A percentile compares a stretch with the other conserved stretches of the same genome.
phyloP scores from a whole-genome alignment of 1,140 invertebrate genomes.

The Hypothenemus hampei region DNA sequence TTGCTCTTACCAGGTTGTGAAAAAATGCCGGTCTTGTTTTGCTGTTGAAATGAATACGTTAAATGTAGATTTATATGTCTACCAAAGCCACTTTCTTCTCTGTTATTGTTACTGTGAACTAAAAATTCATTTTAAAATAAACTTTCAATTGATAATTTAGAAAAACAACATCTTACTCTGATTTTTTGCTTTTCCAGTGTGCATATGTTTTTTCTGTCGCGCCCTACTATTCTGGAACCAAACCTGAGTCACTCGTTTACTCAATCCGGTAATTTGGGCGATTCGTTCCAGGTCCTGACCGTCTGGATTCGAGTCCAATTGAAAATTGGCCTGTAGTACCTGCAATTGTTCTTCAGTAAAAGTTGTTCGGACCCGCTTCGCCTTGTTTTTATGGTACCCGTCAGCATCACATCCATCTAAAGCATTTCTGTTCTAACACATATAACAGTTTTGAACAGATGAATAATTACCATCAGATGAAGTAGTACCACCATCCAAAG shows the following conservation, averaged over 20 bases:
- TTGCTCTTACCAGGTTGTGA: slow-evolving; percentile 54
- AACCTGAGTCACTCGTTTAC: slow-evolving; percentile 97
- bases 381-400: slow-evolving; percentile 86
- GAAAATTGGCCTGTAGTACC: slow-evolving; percentile 95
- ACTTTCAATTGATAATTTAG: not conserved
- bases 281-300: slow-evolving; percentile 97
- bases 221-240: slow-evolving; percentile 99
- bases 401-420: slow-evolving; percentile 83
- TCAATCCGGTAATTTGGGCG: slow-evolving; percentile 92
- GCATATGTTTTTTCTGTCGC: slow-evolving; percentile 92
- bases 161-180: slow-evolving; percentile 47
- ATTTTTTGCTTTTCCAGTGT: slow-evolving; percentile 72
- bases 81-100: slow-evolving; percentile 56
- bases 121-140: slow-evolving; percentile 21
- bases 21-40: slow-evolving; percentile 52
- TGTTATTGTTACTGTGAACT: slow-evolving; percentile 47
- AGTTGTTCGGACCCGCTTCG: slow-evolving; percentile 94
- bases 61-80: slow-evolving; percentile 77
- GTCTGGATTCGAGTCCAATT: slow-evolving; percentile 97
- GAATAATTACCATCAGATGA: slow-evolving; percentile 70
- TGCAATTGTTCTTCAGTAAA: slow-evolving; percentile 98
- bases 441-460: not conserved
- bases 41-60: slow-evolving; percentile 79
- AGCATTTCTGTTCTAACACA: not conserved
- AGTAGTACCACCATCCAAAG: slow-evolving; percentile 83